Base-by-base conservation (phyloP, 2,797 vertebrate species). In the Acanthopagrus latus region DNA sequence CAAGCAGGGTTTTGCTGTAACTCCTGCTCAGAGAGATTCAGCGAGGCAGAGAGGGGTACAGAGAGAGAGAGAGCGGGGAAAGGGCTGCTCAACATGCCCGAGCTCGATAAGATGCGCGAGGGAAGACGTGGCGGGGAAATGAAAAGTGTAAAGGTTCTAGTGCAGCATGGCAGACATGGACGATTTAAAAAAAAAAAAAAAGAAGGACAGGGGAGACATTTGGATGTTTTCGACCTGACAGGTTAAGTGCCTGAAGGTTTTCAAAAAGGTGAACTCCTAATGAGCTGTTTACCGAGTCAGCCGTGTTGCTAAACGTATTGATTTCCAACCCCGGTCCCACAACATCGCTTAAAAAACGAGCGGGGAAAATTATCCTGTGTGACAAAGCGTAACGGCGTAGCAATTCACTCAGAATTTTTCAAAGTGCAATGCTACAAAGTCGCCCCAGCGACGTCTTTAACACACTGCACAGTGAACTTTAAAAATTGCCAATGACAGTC, bases 221-320 rank as follows among this genome's bases (percentile, higher is more conserved):
- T 41, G 43, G 80, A 74, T 64, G 50, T 46, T 72, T 81, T 68
- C 17, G 5, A 66, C 81, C 38, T 23, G 47, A 16, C 54, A 6
- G 50, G 4, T 58, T 84, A 76, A 76, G 74, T 77, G 79, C 81
- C 74, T 41, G 57, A 82, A 87, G 85, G 83, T 83, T 84, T 83
- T 87, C 46, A 73, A 76, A 82, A 85, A 91, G 84, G 81, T 81
- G 76, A 87, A 76, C 75, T 80, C 68, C 69, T 92, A 91, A 89
- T 89, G 81, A 91, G 84, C 68, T 85, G 86, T 86, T 92, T 82
- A 89, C 82, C 54, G 33, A 90, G 73, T 88, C 83, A 73, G 82
- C 78, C 79, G 68, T 86, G 82, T 88, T 86, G 82, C 76, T 84
- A 82, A 89, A 76, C 44, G 12, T 71, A 92, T 88, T 7, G 81